Evolutionary conservation across 2,113 vertebrate genomes (phyloP), one percentile per base, ranked within the genome.

Genomic region (Saguinus imperator): DNA sequence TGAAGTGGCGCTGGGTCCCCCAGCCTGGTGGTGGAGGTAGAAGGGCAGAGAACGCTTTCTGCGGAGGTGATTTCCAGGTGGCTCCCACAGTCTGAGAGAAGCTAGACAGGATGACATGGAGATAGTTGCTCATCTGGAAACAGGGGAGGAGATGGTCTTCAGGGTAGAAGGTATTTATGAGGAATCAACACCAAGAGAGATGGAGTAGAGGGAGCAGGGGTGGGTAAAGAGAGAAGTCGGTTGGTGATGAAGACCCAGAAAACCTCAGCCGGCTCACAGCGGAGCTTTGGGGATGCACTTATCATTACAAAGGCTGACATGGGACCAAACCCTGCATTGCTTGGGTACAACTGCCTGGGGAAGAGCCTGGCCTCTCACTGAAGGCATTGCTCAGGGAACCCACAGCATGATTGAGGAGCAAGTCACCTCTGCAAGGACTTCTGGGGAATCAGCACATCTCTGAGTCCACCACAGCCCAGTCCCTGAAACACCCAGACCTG

Each of bases 81-180:
- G 23, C 57, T 37, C 52, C 68, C 4, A 37, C 3, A 2, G 21
- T 35, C 6, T 17, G 7, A 3, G 43, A 37, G 17, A 37, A 55
- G 13, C 25, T 2, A 9, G 66, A 10, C 10, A 29, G 23, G 35
- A 4, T 5, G 1, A 43, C 3, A 3, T 21, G 23, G 13, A 4
- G 11, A 3, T 17, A 9, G 35, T 18, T 23, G 57, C 35, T 64
- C 21, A 66, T 64, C 25, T 35, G 48, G 55, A 92, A 57, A 45
- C 11, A 64, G 40, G 37, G 16, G 5, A 50, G 27, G 79, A 35
- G 72, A 35, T 13, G 72, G 35, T 35, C 32, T 68, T 68, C 66
- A 68, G 64, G 29, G 29, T 32, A 13, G 12, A 66, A 18, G 7
- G 13, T n/a, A 13, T 68, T 35, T 20, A 35, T 40, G 82, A 40